Evolutionary conservation across 2,797 vertebrate species (phyloP).

Genomic region (Epinephelus awoara): DNA sequence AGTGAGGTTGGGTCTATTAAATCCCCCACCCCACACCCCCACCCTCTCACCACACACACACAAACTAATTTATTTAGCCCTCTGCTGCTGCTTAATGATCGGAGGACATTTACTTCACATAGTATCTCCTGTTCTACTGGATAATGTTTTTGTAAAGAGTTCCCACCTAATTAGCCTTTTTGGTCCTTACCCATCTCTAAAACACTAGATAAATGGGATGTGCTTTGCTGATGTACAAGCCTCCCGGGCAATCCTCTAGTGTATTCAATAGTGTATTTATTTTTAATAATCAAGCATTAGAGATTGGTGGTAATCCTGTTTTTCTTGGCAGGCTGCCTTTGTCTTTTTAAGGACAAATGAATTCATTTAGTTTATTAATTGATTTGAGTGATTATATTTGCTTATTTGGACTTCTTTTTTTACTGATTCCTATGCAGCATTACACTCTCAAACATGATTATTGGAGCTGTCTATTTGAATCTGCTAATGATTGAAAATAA

Average conservation of each 20-base stretch:
- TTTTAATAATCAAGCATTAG: constrained; percentile 70
- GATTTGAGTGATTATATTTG: constrained; percentile 36
- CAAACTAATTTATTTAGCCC: constrained; percentile 56
- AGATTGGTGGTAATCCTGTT: constrained; percentile 60
- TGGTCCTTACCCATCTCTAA: constrained; percentile 51
- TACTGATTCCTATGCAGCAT: neutral
- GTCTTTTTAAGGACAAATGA: constrained; percentile 43
- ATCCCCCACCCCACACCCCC: constrained; percentile 24
- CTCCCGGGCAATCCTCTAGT: constrained; percentile 54
- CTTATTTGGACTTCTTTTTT: constrained; percentile 4
- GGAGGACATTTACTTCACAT: constrained; percentile 59
- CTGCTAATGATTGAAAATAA: neutral
- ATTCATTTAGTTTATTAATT: constrained; percentile 54
- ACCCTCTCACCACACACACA: constrained; percentile 13
- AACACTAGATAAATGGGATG: constrained; percentile 60
- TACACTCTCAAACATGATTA: neutral
- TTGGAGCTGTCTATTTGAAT: neutral
- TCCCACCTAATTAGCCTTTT: constrained; percentile 75
- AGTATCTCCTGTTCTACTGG: constrained; percentile 54
- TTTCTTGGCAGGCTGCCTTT: constrained; percentile 41
- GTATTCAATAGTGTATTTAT: constrained; percentile 72
- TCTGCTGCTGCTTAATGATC: constrained; percentile 67
- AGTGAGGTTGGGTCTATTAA: constrained; percentile 73
- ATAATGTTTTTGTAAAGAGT: constrained; percentile 67
- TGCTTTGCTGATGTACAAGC: constrained; percentile 32